A percentile compares a stretch with the other conserved stretches of the same genome.
Conservation (phyloP, 1,140 invertebrate genomes). For the Papilio dardanus region DNA sequence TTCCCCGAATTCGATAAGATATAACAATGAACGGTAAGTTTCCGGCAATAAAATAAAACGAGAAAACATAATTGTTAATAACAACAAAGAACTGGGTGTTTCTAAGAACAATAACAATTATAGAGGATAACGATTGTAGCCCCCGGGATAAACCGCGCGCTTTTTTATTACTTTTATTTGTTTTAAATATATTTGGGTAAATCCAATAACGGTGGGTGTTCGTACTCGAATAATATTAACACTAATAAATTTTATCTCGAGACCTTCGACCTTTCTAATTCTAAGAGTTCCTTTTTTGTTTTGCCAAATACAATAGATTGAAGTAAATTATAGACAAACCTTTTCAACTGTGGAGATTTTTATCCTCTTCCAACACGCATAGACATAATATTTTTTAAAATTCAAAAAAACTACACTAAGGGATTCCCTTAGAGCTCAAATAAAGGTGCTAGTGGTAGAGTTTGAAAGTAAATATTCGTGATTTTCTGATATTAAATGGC, state of each 20-base stretch:
- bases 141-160: conserved; percentile 6
- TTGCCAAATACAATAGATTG: neutral
- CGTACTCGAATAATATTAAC: neutral
- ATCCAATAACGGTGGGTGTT: neutral
- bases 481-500: conserved; percentile 6
- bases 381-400: too few relatives aligned
- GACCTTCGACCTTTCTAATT: neutral
- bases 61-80: conserved; percentile 34
- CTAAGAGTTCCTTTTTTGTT: neutral
- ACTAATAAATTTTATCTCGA: neutral
- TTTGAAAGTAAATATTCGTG: neutral
- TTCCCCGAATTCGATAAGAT: conserved; percentile 11
- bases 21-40: conserved; percentile 18
- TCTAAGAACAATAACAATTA: conserved; percentile 35
- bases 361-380: too few relatives aligned
- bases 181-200: conserved; percentile 15
- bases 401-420: too few relatives aligned
- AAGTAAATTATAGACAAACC: too few relatives aligned
- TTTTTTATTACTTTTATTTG: conserved; percentile 26
- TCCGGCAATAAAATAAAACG: conserved; percentile 24
- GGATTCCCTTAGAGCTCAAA: too few relatives aligned
- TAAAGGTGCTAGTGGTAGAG: too few relatives aligned
- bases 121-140: conserved; percentile 22
- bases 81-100: conserved; percentile 32
- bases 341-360: too few relatives aligned